A percentile compares a stretch with the other conserved stretches of the same genome.
phyloP scores from a whole-genome alignment of 2,113 vertebrate species.

The Paratilapia polleni region DNA sequence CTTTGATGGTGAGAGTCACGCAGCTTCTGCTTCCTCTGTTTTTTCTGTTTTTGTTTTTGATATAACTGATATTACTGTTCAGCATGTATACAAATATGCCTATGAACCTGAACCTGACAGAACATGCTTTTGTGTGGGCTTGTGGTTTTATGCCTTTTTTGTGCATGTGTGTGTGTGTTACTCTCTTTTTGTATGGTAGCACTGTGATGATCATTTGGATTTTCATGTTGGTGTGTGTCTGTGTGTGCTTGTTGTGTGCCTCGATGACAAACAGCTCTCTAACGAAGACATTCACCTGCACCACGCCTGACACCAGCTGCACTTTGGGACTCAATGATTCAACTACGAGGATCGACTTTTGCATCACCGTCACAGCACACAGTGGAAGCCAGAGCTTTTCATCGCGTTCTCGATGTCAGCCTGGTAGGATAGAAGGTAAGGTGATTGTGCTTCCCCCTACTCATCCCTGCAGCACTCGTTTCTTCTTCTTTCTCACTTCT shows the following conservation, averaged over 20 bases:
- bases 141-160: neutral
- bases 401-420: conserved; percentile 54
- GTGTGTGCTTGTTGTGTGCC: no score
- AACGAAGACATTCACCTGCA: conserved; percentile 43
- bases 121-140: neutral
- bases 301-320: conserved; percentile 54
- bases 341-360: conserved; percentile 32
- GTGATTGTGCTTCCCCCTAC: neutral
- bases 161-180: no score
- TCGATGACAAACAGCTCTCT: neutral
- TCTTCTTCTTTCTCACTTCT: neutral
- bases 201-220: neutral
- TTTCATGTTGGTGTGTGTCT: neutral
- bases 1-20: neutral
- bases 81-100: neutral
- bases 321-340: conserved; percentile 1
- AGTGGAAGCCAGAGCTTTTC: neutral
- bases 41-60: neutral
- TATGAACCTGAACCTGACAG: neutral
- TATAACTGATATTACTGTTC: neutral
- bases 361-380: conserved; percentile 50
- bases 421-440: conserved; percentile 61
- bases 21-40: neutral
- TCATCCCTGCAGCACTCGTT: neutral
- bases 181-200: neutral